phyloP scores from a whole-genome alignment of 1,140 invertebrate species.

The Zaprionus camerounensis region DNA sequence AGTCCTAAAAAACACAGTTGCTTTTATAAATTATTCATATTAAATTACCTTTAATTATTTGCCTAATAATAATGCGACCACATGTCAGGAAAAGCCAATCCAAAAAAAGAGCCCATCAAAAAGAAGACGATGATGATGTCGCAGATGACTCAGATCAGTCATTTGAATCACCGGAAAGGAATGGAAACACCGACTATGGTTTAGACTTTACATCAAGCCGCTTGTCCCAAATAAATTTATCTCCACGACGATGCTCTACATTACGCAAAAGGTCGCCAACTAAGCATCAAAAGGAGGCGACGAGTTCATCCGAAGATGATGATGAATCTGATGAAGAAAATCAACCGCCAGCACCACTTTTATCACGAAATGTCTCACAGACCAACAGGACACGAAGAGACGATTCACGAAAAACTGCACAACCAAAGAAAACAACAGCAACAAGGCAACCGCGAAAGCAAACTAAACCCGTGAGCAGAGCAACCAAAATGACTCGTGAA shows the following conservation, averaged over 20 bases:
- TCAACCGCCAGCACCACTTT: not conserved
- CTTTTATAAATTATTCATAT: not conserved
- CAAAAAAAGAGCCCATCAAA: not conserved
- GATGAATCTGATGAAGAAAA: conserved; percentile 15
- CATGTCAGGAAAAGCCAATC: not conserved
- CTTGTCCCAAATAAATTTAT: conserved; percentile 14
- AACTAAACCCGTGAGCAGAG: conserved; percentile 19
- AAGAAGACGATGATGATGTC: not conserved
- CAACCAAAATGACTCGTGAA: conserved; percentile 19
- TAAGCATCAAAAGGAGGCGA: not conserved
- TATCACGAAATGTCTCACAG: not conserved
- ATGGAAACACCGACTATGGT: conserved; percentile 64
- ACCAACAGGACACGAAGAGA: not conserved
- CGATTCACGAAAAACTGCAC: not conserved
- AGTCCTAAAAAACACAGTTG: not conserved
- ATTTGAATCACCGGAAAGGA: conserved; percentile 41
- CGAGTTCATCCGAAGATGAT: not conserved
- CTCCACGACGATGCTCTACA: conserved; percentile 40
- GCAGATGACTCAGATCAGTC: conserved; percentile 14
- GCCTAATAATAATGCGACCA: not conserved
- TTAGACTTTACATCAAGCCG: conserved; percentile 60
- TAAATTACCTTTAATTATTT: not conserved
- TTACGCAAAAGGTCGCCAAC: conserved; percentile 17
- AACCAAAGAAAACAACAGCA: not conserved
- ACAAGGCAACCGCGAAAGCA: conserved; percentile 30